Evolutionary conservation across 2,888 invertebrate genomes (phyloP).

Genomic region (Biston betularia): DNA sequence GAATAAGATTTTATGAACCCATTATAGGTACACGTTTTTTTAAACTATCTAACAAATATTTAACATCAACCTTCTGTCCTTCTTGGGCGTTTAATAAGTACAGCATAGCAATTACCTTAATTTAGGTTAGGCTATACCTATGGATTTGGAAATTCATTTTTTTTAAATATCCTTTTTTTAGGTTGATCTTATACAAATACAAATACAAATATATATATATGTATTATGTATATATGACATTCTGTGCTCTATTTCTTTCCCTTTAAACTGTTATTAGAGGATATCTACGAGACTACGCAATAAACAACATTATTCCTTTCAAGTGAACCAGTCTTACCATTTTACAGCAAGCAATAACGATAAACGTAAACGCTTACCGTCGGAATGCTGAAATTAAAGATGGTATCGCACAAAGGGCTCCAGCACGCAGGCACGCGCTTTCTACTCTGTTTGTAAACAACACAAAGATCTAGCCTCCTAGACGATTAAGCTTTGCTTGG

Average conservation of each 20-base stretch:
- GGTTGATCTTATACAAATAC: too few relatives aligned
- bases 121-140: too few relatives aligned
- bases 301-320: conserved; percentile 9
- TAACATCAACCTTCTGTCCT: too few relatives aligned
- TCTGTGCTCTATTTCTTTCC: neutral
- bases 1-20: too few relatives aligned
- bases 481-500: conserved; percentile 15
- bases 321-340: conserved; percentile 27
- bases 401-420: conserved; percentile 53
- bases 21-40: too few relatives aligned
- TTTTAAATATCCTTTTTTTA: too few relatives aligned
- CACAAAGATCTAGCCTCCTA: conserved; percentile 32
- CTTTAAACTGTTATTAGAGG: neutral
- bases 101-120: too few relatives aligned
- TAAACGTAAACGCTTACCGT: conserved; percentile 46
- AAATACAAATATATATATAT: too few relatives aligned
- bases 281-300: neutral
- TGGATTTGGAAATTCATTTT: too few relatives aligned
- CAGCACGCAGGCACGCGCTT: conserved; percentile 54
- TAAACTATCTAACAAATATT: too few relatives aligned
- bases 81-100: too few relatives aligned
- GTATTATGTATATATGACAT: neutral
- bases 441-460: conserved; percentile 37
- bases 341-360: conserved; percentile 34
- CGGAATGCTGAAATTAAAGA: conserved; percentile 58